Percentiles rank a stretch among this genome's conserved stretches.
Evolutionary conservation across 2,797 vertebrate species (phyloP).

Genomic region (Gambusia yucatana): DNA sequence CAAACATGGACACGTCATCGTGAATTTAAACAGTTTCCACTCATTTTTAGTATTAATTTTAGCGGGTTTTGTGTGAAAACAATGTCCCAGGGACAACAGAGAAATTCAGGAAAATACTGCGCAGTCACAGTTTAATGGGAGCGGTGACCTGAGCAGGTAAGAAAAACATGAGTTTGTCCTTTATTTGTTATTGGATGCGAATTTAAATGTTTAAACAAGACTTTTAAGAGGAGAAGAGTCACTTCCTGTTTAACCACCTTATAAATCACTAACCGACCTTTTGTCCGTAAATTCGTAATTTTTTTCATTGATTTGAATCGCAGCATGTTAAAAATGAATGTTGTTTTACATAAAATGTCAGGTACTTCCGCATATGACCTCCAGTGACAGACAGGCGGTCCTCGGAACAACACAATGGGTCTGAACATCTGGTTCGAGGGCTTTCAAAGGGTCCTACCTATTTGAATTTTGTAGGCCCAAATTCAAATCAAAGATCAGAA

Average conservation of each 20-base stretch:
- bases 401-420: neutral
- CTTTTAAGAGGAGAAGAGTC: neutral
- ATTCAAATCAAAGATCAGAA: neutral
- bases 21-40: neutral
- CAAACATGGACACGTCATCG: accelerated
- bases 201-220: neutral
- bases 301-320: neutral
- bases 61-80: neutral
- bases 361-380: slow-evolving; percentile 39
- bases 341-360: neutral
- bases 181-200: accelerated
- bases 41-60: neutral
- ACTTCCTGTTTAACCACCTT: slow-evolving; percentile 7
- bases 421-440: slow-evolving; percentile 5
- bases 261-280: neutral
- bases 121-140: slow-evolving; percentile 70
- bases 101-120: slow-evolving; percentile 44
- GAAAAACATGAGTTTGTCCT: neutral
- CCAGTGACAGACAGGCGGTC: slow-evolving; percentile 10
- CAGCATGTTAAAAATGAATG: neutral
- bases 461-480: neutral
- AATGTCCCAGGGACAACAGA: slow-evolving; percentile 18
- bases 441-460: neutral
- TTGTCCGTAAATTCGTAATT: accelerated
- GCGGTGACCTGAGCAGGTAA: slow-evolving; percentile 74